These are phyloP conservation scores for Anoplolepis gracilipes DNA, from an alignment of 1,140 invertebrate species.

Conservation along the genomic window DNA sequence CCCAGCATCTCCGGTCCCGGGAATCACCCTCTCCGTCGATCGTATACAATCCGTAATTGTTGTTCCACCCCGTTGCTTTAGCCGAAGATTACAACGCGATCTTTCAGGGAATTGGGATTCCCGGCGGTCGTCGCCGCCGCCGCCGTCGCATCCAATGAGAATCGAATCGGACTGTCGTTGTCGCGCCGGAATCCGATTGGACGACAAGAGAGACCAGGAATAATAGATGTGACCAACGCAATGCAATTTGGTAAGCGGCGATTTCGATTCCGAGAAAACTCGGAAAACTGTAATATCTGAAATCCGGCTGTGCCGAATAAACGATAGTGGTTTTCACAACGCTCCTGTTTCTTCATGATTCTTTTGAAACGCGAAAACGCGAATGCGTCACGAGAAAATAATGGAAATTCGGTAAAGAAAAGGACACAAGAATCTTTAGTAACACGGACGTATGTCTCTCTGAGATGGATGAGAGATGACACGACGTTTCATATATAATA, in stretches of 20 bases:
- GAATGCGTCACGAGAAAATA: neutral
- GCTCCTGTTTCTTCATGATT: slow-evolving; percentile 1
- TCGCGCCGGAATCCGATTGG: slow-evolving; percentile 71
- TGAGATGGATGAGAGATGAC: neutral
- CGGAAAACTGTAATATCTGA: slow-evolving; percentile 48
- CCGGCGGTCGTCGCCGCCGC: slow-evolving; percentile 46
- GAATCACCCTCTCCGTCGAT: slow-evolving; percentile 72
- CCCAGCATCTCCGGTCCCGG: slow-evolving; percentile 56
- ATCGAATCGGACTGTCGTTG: slow-evolving; percentile 74
- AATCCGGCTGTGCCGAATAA: slow-evolving; percentile 20
- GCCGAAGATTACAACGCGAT: slow-evolving; percentile 78
- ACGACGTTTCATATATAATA: neutral
- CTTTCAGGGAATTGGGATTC: slow-evolving; percentile 77
- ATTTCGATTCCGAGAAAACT: slow-evolving; percentile 42
- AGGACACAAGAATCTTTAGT: neutral
- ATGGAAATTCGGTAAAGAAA: neutral
- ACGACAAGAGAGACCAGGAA: slow-evolving; percentile 58
- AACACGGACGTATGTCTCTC: neutral
- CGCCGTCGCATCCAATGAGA: slow-evolving; percentile 65
- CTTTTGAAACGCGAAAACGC: slow-evolving; percentile 6
- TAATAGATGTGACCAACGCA: slow-evolving; percentile 72
- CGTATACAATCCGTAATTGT: slow-evolving; percentile 78
- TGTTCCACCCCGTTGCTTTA: slow-evolving; percentile 77
- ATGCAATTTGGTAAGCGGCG: slow-evolving; percentile 66
- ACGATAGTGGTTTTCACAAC: neutral